Percentiles rank a stretch among this genome's conserved stretches.
phyloP scores from a whole-genome alignment of 2,888 invertebrate species.

The Noctua janthe region DNA sequence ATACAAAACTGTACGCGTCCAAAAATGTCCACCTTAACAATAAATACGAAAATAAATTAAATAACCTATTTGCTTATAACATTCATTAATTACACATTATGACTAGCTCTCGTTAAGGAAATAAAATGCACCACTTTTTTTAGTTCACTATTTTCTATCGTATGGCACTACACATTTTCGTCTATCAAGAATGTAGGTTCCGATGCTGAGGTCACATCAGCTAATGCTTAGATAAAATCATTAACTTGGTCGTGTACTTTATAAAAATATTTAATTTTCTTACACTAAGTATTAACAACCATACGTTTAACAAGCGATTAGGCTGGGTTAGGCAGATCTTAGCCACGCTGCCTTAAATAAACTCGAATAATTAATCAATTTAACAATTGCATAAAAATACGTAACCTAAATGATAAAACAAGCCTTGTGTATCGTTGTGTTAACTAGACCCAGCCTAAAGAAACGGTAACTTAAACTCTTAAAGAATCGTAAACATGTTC shows the following conservation, averaged over 20 bases:
- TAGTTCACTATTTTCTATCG: slow-evolving; percentile 72
- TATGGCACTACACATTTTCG: slow-evolving; percentile 80
- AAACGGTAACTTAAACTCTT: slow-evolving; percentile 69
- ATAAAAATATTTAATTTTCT: slow-evolving; percentile 86
- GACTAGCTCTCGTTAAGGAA: slow-evolving; percentile 86
- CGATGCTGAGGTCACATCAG: slow-evolving; percentile 62
- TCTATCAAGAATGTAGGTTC: slow-evolving; percentile 62
- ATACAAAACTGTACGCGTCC: slow-evolving; percentile 43
- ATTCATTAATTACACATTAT: slow-evolving; percentile 78
- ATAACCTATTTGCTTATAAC: slow-evolving; percentile 71
- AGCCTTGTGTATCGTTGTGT: slow-evolving; percentile 52
- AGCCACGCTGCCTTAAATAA: slow-evolving; percentile 52
- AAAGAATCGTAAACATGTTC: slow-evolving; percentile 48
- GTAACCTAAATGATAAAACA: slow-evolving; percentile 50
- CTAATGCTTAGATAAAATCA: slow-evolving; percentile 73
- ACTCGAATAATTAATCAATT: slow-evolving; percentile 52
- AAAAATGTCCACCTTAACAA: slow-evolving; percentile 50
- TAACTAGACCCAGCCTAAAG: slow-evolving; percentile 58
- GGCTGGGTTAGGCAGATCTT: slow-evolving; percentile 52
- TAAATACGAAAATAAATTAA: slow-evolving; percentile 76
- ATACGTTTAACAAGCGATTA: slow-evolving; percentile 71
- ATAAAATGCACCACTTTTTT: slow-evolving; percentile 84
- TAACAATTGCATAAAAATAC: slow-evolving; percentile 53
- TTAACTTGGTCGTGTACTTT: slow-evolving; percentile 83
- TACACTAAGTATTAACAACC: slow-evolving; percentile 77